Conservation (phyloP, 2,113 vertebrate genomes). For the Rhineura floridana region DNA sequence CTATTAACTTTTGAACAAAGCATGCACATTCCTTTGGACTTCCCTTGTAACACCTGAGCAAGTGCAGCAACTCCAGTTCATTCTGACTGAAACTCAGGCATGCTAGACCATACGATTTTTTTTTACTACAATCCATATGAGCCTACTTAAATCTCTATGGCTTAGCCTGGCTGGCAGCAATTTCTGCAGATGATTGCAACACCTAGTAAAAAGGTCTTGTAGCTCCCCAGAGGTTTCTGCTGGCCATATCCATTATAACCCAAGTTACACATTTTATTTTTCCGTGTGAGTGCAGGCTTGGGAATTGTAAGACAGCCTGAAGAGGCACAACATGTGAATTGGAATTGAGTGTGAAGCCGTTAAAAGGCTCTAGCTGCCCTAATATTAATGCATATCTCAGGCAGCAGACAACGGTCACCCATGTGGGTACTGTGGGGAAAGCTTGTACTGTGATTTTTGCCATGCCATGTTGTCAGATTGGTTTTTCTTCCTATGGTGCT, state of each 20-base stretch:
- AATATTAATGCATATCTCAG: background rate
- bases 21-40: conserved; percentile 12
- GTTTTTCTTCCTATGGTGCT: background rate
- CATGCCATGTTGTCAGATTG: background rate
- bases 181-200: background rate
- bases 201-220: background rate
- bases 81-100: background rate
- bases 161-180: background rate
- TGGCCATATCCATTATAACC: background rate
- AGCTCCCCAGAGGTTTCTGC: background rate
- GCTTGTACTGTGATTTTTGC: accelerated
- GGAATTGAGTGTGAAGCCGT: background rate
- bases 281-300: background rate
- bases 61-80: conserved; percentile 20
- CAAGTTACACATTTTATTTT: background rate
- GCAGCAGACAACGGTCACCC: background rate
- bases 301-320: background rate
- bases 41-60: conserved; percentile 3
- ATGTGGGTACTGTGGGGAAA: background rate
- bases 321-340: background rate
- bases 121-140: conserved; percentile 40
- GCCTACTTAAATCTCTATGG: conserved; percentile 7
- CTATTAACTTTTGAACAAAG: conserved; percentile 22
- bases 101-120: conserved; percentile 47
- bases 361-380: background rate